phyloP scores from a whole-genome alignment of 2,888 invertebrate genomes.

The Diploptera punctata region DNA sequence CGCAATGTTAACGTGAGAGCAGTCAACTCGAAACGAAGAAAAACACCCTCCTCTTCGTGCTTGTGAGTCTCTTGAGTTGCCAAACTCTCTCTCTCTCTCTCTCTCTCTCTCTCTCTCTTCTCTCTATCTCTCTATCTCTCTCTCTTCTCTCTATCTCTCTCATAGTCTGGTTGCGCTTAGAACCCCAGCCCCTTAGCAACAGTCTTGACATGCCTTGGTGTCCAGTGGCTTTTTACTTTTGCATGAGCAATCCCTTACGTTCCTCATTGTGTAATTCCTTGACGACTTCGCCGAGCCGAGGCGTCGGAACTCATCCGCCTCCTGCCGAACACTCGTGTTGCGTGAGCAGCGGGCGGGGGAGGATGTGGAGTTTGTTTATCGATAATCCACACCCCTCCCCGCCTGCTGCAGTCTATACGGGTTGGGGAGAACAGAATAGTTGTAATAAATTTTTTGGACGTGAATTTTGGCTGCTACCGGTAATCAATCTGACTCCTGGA shows the following conservation, averaged over 20 bases:
- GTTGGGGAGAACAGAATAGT: constrained; percentile 22
- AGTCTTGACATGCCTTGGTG: constrained; percentile 44
- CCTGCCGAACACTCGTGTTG: constrained; percentile 9
- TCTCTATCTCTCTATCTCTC: constrained; percentile 40
- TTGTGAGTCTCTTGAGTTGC: constrained; percentile 63
- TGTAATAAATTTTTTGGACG: constrained; percentile 40
- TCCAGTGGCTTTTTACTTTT: constrained; percentile 43
- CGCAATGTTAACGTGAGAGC: constrained; percentile 77
- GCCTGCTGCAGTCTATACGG: constrained; percentile 12
- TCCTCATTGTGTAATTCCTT: constrained; percentile 22
- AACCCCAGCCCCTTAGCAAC: constrained; percentile 41
- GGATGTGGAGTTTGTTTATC: constrained; percentile 34
- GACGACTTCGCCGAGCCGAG: constrained; percentile 14
- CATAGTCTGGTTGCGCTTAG: constrained; percentile 44
- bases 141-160: constrained; percentile 40
- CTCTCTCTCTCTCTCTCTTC: constrained; percentile 47
- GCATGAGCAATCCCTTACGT: constrained; percentile 41
- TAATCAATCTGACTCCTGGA: constrained; percentile 41
- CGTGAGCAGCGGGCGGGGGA: background rate
- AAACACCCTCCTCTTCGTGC: constrained; percentile 70
- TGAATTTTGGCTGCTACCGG: constrained; percentile 40
- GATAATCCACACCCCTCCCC: constrained; percentile 29
- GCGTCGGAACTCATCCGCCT: background rate
- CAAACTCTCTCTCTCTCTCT: constrained; percentile 48
- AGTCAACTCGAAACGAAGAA: constrained; percentile 72